Percentiles rank a stretch among this genome's conserved stretches.
Evolutionary conservation across 2,888 invertebrate genomes (phyloP).

Genomic region (Rhagophthalmus giganteus): DNA sequence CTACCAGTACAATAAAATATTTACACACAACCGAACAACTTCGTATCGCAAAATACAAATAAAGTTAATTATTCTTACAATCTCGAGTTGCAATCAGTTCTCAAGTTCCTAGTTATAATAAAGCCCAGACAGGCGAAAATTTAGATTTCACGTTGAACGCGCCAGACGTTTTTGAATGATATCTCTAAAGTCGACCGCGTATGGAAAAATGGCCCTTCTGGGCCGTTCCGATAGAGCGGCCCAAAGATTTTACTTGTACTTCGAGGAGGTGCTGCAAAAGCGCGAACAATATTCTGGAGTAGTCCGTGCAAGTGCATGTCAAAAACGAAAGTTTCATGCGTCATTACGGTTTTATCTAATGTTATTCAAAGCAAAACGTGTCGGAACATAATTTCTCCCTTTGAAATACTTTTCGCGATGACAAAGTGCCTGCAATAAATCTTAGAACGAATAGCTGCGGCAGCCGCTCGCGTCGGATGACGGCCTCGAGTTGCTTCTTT

Average conservation of each 20-base stretch:
- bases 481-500: constrained; percentile 18
- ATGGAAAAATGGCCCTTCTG: constrained; percentile 20
- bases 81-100: not conserved
- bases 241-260: constrained; percentile 21
- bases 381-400: constrained; percentile 21
- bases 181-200: constrained; percentile 23
- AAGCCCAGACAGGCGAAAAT: constrained; percentile 3
- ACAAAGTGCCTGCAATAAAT: not conserved
- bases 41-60: not conserved
- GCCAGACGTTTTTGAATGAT: constrained; percentile 26
- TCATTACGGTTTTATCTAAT: constrained; percentile 17
- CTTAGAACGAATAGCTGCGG: not conserved
- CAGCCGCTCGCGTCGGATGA: constrained; percentile 16
- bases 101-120: not conserved
- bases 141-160: constrained; percentile 1
- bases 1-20: too few species aligned
- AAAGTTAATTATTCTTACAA: not conserved
- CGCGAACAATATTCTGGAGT: constrained; percentile 21
- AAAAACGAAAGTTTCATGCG: constrained; percentile 16
- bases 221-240: constrained; percentile 22
- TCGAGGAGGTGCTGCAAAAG: constrained; percentile 13
- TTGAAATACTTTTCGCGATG: constrained; percentile 1
- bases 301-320: constrained; percentile 18
- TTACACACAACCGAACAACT: too few species aligned
- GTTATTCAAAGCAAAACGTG: constrained; percentile 23